Conservation (phyloP, 2,113 vertebrate species). For the Gopherus flavomarginatus region DNA sequence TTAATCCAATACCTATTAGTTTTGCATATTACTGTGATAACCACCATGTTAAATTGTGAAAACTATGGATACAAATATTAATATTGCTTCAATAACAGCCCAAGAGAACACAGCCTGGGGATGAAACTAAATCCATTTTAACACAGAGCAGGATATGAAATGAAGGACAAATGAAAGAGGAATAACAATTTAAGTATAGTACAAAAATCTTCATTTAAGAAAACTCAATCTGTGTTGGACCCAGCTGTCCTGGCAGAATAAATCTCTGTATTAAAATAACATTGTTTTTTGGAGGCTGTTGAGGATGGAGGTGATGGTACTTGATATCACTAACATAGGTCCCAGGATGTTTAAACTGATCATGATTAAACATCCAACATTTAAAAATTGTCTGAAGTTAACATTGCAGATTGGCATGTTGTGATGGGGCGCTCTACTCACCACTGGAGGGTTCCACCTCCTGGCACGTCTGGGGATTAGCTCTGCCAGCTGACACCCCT, state of each 20-base stretch:
- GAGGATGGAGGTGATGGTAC: not conserved
- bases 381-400: not conserved
- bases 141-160: conserved; percentile 28
- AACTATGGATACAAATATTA: conserved; percentile 31
- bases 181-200: conserved; percentile 30
- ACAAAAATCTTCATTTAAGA: conserved; percentile 38
- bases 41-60: conserved; percentile 45
- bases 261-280: not conserved
- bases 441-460: not conserved
- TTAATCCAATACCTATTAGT: conserved; percentile 17
- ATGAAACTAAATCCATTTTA: conserved; percentile 60
- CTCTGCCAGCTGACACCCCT: not conserved
- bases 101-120: conserved; percentile 39
- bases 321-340: not conserved
- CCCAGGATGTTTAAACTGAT: not conserved
- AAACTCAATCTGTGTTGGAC: not conserved
- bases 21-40: conserved; percentile 40
- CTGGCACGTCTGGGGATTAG: no score
- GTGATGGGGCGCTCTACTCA: not conserved
- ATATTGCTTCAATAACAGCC: conserved; percentile 42
- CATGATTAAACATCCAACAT: not conserved
- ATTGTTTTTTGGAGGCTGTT: not conserved
- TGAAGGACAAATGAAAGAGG: conserved; percentile 41
- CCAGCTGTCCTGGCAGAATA: not conserved
- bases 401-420: not conserved